These are phyloP conservation scores for Boulengeromyrus knoepffleri DNA, from an alignment of 2,113 vertebrate species.

Conservation along the genomic window DNA sequence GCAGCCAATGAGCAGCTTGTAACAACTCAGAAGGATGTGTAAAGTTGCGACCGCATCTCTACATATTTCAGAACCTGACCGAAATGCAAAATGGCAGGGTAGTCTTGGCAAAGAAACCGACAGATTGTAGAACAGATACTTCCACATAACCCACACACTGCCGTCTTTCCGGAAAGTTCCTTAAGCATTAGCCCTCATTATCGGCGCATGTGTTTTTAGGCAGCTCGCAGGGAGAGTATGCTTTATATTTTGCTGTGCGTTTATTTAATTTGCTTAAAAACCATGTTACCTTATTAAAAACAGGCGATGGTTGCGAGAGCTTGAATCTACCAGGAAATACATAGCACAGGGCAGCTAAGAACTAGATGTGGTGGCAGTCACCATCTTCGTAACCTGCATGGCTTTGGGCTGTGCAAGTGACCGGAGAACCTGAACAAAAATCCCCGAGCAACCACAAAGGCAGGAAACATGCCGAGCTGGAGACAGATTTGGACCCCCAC, in stretches of 20 bases:
- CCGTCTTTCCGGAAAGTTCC: not conserved
- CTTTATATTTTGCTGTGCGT: not conserved
- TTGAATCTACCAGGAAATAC: not conserved
- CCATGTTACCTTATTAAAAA: not conserved
- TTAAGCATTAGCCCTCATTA: not conserved
- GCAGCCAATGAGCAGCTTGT: not conserved
- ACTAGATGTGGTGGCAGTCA: not conserved
- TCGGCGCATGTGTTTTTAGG: not conserved
- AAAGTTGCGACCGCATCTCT: not conserved
- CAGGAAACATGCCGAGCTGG: not conserved
- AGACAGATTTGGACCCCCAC: not conserved
- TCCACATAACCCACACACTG: not conserved
- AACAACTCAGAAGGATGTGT: not conserved
- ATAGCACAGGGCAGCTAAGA: not conserved
- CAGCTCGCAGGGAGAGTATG: not conserved
- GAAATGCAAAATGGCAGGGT: not conserved
- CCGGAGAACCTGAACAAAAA: not conserved
- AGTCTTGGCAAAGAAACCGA: not conserved
- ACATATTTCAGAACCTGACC: not conserved
- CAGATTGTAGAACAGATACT: not conserved
- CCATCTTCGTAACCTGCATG: not conserved
- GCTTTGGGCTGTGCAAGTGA: not conserved
- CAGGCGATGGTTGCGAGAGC: not conserved
- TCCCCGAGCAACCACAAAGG: not conserved
- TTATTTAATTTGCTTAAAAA: conserved; percentile 3